phyloP scores from a whole-genome alignment of 2,797 vertebrate species.

The Hippocampus kuda region DNA sequence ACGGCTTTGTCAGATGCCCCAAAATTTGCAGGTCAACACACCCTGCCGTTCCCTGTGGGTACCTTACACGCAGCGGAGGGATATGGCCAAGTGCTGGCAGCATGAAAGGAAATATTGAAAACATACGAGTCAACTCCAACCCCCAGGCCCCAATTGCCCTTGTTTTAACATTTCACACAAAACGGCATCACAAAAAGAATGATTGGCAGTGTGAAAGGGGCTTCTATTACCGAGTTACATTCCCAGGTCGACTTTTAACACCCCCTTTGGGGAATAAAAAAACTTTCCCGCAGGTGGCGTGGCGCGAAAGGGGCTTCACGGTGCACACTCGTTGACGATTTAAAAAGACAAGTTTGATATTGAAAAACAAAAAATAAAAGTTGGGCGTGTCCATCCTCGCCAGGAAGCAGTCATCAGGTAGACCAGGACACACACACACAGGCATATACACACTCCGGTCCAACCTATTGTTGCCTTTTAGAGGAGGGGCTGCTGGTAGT shows the following conservation, averaged over 20 bases:
- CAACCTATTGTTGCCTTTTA: slow-evolving; percentile 43
- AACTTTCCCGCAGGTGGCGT: background rate
- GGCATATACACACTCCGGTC: background rate
- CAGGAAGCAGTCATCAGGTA: background rate
- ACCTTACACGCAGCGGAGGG: too few species aligned
- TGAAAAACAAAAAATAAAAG: background rate
- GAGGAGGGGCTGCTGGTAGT: slow-evolving; percentile 90
- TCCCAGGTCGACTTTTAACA: background rate
- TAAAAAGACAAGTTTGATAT: background rate
- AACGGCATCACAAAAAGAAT: background rate
- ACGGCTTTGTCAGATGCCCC: too few species aligned
- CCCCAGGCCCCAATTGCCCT: too few species aligned
- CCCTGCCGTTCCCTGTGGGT: too few species aligned
- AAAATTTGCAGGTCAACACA: too few species aligned
- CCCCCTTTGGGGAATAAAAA: background rate
- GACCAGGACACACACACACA: background rate
- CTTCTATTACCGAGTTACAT: background rate
- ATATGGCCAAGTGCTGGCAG: too few species aligned
- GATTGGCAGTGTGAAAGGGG: background rate
- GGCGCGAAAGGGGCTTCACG: background rate
- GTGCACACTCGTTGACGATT: background rate
- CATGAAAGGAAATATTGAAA: too few species aligned
- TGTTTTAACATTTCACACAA: background rate
- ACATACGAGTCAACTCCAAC: too few species aligned
- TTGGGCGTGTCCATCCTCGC: background rate